phyloP scores from a whole-genome alignment of 1,140 invertebrate species.

The Pararge aegeria region DNA sequence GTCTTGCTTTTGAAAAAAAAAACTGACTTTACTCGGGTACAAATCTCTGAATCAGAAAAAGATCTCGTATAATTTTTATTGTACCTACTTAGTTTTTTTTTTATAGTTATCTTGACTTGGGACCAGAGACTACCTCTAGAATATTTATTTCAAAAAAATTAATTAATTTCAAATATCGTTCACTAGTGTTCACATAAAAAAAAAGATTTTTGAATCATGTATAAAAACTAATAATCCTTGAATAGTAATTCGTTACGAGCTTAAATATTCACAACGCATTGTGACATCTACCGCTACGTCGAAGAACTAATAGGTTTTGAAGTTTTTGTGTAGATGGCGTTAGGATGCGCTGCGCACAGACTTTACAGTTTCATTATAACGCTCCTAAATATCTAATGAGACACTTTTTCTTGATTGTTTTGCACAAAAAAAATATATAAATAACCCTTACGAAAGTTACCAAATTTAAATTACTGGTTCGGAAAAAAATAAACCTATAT shows the following conservation, averaged over 20 bases:
- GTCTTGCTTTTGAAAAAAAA: too few species aligned
- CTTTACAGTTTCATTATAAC: background rate
- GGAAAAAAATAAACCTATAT: background rate
- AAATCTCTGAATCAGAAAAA: too few species aligned
- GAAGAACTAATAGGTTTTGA: constrained; percentile 11
- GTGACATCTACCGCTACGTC: constrained; percentile 20
- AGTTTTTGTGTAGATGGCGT: constrained; percentile 21
- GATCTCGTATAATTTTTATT: too few species aligned
- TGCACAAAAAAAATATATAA: too few species aligned
- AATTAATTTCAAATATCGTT: too few species aligned
- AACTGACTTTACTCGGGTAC: too few species aligned
- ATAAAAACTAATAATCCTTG: background rate
- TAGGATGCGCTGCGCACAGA: constrained; percentile 8
- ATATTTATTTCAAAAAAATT: too few species aligned
- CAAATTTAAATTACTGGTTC: background rate
- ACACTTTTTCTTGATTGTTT: background rate
- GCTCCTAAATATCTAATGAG: background rate
- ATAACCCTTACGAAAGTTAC: too few species aligned
- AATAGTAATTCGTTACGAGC: background rate
- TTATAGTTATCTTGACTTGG: background rate
- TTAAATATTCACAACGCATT: background rate
- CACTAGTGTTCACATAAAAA: too few species aligned
- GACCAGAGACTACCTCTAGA: too few species aligned
- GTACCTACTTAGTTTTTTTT: too few species aligned
- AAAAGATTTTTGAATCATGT: too few species aligned